Base-by-base conservation (phyloP, 2,113 vertebrate genomes). In the Neolamprologus tretocephalus region DNA sequence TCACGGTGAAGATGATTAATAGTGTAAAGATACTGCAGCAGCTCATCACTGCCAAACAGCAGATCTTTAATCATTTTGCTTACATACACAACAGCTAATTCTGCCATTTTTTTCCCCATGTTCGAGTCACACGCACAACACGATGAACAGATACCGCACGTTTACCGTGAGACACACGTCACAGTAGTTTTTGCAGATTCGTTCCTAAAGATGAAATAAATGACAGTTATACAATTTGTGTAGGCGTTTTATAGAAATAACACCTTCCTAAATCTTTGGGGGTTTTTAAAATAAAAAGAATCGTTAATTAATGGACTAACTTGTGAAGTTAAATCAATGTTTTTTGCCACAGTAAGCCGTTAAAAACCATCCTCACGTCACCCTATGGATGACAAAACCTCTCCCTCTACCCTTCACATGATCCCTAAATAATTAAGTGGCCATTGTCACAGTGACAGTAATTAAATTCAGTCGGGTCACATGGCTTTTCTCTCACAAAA, bases 1-100 rank as follows among this genome's bases (percentile, higher is more conserved):
- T 96, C 94, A 95, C 31, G 33, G 42, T 23, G 55, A 86, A 86
- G 86, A 94, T 93, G 94, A 95, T 92, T 89, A 95, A 94, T 85
- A 68, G 90, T 87, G 89, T 91, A 87, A 93, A 94, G 92, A 94
- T 90, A 53, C 87, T 35, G 84, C 92, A 87, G 87, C 88, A 83
- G 80, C 89, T 94, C 89, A n/a, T 93, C 90, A 55, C 57, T 80
- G 87, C 83, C 84, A 90, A 85, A 80, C 82, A 85, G 42, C 90
- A 86, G 57, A 90, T 87, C 57, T 80, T 58, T 55, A 45, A 91
- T 87, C 33, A 80, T 66, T 87, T 89, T 61, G 78, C 51, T 86
- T 53, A 89, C 61, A 81, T 75, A 51, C 80, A 49, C 35, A 37
- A 37, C 82, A 83, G 42, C 57, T 68, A 33, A 85, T 37, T 58